Evolutionary conservation across 2,888 invertebrate species (phyloP).

Genomic region (Morpho helenor): DNA sequence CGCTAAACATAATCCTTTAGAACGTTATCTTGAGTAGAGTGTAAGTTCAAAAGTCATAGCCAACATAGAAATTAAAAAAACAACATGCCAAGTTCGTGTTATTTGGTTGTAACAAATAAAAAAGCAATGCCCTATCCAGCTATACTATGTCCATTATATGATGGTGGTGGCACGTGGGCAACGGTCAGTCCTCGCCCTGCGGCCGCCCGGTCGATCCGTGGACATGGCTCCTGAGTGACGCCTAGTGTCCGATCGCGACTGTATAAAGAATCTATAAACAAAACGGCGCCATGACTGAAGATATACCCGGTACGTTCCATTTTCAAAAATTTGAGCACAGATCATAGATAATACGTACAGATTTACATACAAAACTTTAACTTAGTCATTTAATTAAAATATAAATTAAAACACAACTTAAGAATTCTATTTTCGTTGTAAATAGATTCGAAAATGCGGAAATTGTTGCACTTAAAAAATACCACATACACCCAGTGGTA

Average conservation of each 20-base stretch:
- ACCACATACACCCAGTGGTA: too few relatives aligned
- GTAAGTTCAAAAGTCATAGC: too few relatives aligned
- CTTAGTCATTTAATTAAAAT: too few relatives aligned
- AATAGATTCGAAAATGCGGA: too few relatives aligned
- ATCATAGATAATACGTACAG: neutral
- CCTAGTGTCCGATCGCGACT: neutral
- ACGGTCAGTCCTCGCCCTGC: slow-evolving; percentile 65
- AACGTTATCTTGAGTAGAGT: too few relatives aligned
- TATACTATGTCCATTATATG: slow-evolving; percentile 32
- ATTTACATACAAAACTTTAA: neutral
- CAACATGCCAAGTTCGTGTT: too few relatives aligned
- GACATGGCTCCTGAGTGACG: slow-evolving; percentile 37
- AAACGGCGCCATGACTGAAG: slow-evolving; percentile 54
- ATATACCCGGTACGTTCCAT: slow-evolving; percentile 62
- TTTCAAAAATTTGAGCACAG: slow-evolving; percentile 17
- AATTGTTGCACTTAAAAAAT: too few relatives aligned
- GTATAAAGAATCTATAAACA: slow-evolving; percentile 3
- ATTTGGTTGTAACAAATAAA: slow-evolving; percentile 1
- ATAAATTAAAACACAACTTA: too few relatives aligned
- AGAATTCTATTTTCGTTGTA: too few relatives aligned
- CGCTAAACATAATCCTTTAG: too few relatives aligned
- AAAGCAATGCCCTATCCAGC: slow-evolving; percentile 35
- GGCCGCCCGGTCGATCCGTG: slow-evolving; percentile 50
- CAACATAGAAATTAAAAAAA: too few relatives aligned
- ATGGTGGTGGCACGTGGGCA: slow-evolving; percentile 50